Evolutionary conservation across 1,140 invertebrate genomes (phyloP), one percentile per base, ranked within the genome.

Genomic region (Dendrolimus punctatus): DNA sequence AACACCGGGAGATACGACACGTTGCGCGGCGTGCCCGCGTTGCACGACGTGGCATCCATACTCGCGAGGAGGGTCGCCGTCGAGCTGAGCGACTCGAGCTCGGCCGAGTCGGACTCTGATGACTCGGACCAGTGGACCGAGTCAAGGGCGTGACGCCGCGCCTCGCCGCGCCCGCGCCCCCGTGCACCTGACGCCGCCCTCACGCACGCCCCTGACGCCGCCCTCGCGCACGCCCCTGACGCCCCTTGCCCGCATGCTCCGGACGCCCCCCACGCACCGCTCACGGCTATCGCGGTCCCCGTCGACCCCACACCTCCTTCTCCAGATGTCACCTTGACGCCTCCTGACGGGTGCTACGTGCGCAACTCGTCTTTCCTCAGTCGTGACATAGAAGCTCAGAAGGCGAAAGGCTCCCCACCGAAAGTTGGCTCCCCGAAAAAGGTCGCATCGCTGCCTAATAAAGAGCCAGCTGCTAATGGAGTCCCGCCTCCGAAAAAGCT

Each of bases 1-100:
- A 71, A 66, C 49, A 61, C 66, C 0, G 94, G 92, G 41, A 76
- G 80, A 47, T 85, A 85, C 71, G 79, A 85, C 62, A 85, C 82
- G 8, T 54, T 85, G 40, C 76, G 80, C 46, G 79, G 80, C 55
- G 80, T 70, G 58, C 93, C 95, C 57, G 93, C 92, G 3, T 88
- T 95, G 39, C 93, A 97, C 81, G 97, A 99, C 87, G 97, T 99
- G 4, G 97, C 97, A 8, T 97, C 96, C 6, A 98, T 99, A 64
- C 90, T 99, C 65, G 96, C 96, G 23, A 89, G 97, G 40, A 91
- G 97, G 39, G 96, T 98, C 40, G 97, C 96, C 36, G 95, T 99
- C 55, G 97, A 99, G 87, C 94, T 97, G 66, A 97, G 95, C 59
- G 97, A 98, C 82, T 94, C 94, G 36, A 95, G 96, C 67, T 95